A percentile compares a stretch with the other conserved stretches of the same genome.
Conservation (phyloP, 2,113 vertebrate species). For the Scopus umbretta region DNA sequence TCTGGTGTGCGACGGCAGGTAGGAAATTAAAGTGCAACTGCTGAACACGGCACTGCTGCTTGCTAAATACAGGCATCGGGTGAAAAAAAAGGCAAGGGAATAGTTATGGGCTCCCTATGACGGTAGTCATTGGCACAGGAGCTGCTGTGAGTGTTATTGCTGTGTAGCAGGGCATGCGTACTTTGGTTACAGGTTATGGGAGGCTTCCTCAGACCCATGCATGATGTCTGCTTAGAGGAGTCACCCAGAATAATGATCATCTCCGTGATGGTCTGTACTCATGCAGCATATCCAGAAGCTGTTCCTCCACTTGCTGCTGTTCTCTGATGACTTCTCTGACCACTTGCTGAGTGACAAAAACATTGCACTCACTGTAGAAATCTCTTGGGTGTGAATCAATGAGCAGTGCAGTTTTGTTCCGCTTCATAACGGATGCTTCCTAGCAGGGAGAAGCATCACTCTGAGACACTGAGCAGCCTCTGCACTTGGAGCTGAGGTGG, state of each 20-base stretch:
- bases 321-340: neutral
- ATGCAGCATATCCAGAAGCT: neutral
- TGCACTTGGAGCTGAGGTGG: fast-evolving
- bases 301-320: neutral
- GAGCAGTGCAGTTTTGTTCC: neutral
- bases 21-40: neutral
- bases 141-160: fast-evolving
- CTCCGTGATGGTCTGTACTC: neutral
- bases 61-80: neutral
- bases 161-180: fast-evolving
- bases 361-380: neutral
- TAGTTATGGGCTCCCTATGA: neutral
- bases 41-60: neutral
- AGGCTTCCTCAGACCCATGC: neutral
- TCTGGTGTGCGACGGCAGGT: neutral
- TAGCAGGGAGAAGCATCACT: neutral
- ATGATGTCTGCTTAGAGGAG: neutral
- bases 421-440: fast-evolving
- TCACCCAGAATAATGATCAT: neutral
- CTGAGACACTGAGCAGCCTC: neutral
- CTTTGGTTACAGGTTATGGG: neutral
- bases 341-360: neutral
- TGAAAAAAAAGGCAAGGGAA: neutral
- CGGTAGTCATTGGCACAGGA: neutral
- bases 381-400: neutral